Percentiles rank a stretch among this genome's conserved stretches.
Evolutionary conservation across 2,888 invertebrate species (phyloP).

Genomic region (Acleris laterana): DNA sequence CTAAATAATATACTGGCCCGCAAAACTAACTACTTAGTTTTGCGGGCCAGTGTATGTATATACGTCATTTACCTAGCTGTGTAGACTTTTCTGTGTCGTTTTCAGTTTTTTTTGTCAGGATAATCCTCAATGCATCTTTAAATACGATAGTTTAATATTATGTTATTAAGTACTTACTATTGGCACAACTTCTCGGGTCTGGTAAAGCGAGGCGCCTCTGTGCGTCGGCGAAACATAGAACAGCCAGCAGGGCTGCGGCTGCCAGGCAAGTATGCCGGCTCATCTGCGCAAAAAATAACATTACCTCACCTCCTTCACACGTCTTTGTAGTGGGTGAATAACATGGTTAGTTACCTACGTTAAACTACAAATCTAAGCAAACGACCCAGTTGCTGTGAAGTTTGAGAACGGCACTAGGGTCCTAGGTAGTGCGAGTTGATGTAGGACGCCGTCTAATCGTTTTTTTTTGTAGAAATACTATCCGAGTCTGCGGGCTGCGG

Average conservation of each 20-base stretch:
- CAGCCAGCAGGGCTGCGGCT: constrained; percentile 76
- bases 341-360: not conserved
- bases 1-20: too few species aligned
- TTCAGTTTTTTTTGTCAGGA: too few species aligned
- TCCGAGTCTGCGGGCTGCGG: too few species aligned
- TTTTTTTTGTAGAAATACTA: too few species aligned
- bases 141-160: not conserved
- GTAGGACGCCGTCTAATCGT: too few species aligned
- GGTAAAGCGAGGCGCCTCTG: constrained; percentile 94
- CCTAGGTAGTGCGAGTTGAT: not conserved
- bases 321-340: not conserved
- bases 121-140: too few species aligned
- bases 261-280: constrained; percentile 72
- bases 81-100: too few species aligned
- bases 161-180: constrained; percentile 87
- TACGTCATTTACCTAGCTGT: too few species aligned
- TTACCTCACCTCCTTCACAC: constrained; percentile 17
- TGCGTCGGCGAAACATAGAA: constrained; percentile 89
- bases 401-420: not conserved
- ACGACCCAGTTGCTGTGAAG: not conserved
- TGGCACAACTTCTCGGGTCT: constrained; percentile 94
- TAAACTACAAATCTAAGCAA: not conserved
- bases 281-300: constrained; percentile 60
- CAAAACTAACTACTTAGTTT: too few species aligned
- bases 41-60: too few species aligned